phyloP scores from a whole-genome alignment of 2,113 vertebrate species.

The Embiotoca jacksoni region DNA sequence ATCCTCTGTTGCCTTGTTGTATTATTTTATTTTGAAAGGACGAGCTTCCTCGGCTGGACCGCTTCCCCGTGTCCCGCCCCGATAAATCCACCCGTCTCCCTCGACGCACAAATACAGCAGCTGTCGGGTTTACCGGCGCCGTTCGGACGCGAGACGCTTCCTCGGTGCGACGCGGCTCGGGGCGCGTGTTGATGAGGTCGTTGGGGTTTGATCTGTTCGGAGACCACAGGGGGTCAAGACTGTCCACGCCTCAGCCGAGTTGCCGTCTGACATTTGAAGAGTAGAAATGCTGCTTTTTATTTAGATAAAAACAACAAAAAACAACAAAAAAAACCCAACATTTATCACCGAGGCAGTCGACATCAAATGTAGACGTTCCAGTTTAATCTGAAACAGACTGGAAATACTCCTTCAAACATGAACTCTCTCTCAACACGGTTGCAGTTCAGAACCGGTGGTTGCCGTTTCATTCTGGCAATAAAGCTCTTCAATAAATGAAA shows the following conservation, averaged over 20 bases:
- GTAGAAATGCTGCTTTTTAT: constrained; percentile 25
- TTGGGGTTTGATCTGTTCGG: constrained; percentile 12
- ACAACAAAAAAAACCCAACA: not conserved
- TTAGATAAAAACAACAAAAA: not conserved
- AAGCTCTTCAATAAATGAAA: constrained; percentile 69
- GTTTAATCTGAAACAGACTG: constrained; percentile 15
- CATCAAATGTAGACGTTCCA: constrained; percentile 27
- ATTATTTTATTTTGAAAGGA: not conserved
- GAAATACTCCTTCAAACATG: constrained; percentile 6
- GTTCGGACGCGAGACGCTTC: not conserved
- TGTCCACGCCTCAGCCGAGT: constrained; percentile 24
- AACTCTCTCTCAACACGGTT: constrained; percentile 42
- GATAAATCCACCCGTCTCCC: too few species aligned
- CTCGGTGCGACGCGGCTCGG: not conserved
- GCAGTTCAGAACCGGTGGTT: constrained; percentile 16
- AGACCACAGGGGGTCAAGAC: not conserved
- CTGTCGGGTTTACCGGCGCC: too few species aligned
- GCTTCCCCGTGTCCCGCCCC: not conserved
- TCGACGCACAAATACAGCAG: not conserved
- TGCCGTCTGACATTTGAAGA: constrained; percentile 21
- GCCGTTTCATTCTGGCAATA: constrained; percentile 63
- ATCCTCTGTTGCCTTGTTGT: constrained; percentile 49
- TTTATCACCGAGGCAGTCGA: not conserved
- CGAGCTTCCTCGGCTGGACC: not conserved
- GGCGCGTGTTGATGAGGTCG: not conserved